Evolutionary conservation across 2,797 vertebrate species (phyloP).

Genomic region (Enteromius paludinosus): DNA sequence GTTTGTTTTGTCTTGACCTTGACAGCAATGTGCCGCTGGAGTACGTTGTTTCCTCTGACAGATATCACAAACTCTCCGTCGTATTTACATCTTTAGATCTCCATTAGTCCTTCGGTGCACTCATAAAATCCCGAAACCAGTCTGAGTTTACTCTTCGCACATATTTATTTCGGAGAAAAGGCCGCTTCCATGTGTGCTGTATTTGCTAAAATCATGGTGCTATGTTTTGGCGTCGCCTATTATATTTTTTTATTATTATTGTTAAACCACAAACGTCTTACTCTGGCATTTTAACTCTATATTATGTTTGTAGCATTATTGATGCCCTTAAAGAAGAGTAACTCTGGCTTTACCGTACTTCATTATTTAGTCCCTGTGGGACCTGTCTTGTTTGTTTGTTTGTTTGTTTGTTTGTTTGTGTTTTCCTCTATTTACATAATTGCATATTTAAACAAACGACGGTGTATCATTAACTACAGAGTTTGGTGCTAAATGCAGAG

Average conservation of each 20-base stretch:
- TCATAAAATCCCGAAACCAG: constrained; percentile 5
- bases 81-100: constrained; percentile 40
- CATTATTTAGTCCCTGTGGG: constrained; percentile 89
- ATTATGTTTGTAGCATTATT: constrained; percentile 70
- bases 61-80: constrained; percentile 66
- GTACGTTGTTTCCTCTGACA: constrained; percentile 68
- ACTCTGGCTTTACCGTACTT: constrained; percentile 61
- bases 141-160: constrained; percentile 68
- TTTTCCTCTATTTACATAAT: constrained; percentile 67
- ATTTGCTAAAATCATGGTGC: constrained; percentile 76
- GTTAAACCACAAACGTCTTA: constrained; percentile 31
- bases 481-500: constrained; percentile 77
- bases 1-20: constrained; percentile 61
- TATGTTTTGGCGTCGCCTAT: constrained; percentile 76
- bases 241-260: constrained; percentile 62
- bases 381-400: constrained; percentile 68
- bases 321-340: constrained; percentile 64
- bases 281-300: constrained; percentile 54
- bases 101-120: neutral
- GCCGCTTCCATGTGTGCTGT: constrained; percentile 75
- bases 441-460: constrained; percentile 72
- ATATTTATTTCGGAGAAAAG: constrained; percentile 80
- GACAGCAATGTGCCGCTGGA: constrained; percentile 71
- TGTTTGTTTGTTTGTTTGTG: constrained; percentile 69
- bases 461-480: constrained; percentile 62